Evolutionary conservation across 1,140 invertebrate species (phyloP).

Genomic region (Epicauta chinensis): DNA sequence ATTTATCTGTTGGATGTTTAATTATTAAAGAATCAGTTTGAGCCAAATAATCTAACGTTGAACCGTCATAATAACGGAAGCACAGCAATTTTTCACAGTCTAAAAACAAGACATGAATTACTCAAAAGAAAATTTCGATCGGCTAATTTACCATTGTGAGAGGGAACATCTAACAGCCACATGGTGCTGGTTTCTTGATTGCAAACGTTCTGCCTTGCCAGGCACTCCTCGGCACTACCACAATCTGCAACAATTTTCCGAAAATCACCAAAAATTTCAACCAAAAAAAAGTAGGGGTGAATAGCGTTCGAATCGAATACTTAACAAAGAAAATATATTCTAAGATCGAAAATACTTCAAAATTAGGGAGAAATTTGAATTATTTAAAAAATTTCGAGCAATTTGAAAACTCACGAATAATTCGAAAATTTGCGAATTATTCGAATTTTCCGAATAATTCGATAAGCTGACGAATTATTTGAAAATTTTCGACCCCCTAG

Average conservation of each 20-base stretch:
- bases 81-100: constrained; percentile 45
- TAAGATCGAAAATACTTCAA: no score
- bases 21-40: constrained; percentile 45
- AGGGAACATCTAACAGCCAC: constrained; percentile 36
- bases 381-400: no score
- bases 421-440: no score
- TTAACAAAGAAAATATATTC: no score
- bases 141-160: constrained; percentile 27
- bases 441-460: no score
- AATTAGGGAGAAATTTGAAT: no score
- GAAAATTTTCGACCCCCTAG: no score
- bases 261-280: background rate
- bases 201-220: constrained; percentile 26
- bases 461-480: no score
- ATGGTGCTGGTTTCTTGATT: constrained; percentile 28
- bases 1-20: constrained; percentile 36
- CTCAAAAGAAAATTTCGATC: background rate
- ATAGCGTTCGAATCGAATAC: no score
- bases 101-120: constrained; percentile 22
- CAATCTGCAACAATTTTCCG: constrained; percentile 28
- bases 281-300: no score
- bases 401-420: no score
- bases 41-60: constrained; percentile 44
- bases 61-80: constrained; percentile 47
- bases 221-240: constrained; percentile 27